Evolutionary conservation across 2,797 vertebrate genomes (phyloP).

Genomic region (Rachycentron canadum): DNA sequence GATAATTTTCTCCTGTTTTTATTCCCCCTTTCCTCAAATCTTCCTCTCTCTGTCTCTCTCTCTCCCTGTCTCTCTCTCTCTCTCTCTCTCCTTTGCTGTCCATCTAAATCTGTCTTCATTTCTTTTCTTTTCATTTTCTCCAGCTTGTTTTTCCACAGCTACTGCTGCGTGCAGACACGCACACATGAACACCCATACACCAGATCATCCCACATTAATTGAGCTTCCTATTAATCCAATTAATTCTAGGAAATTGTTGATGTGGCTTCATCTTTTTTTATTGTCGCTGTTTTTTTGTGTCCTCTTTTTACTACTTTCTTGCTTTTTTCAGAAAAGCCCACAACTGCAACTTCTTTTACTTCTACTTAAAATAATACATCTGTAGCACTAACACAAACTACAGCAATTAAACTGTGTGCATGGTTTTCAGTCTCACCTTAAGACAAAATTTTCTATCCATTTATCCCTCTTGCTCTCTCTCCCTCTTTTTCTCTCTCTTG

Average conservation of each 20-base stretch:
- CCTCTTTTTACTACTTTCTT: constrained; percentile 21
- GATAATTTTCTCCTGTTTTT: constrained; percentile 51
- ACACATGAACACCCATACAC: constrained; percentile 19
- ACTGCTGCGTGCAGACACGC: constrained; percentile 15
- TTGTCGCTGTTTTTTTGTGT: constrained; percentile 5
- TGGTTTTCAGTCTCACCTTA: background rate
- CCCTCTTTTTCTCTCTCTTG: constrained; percentile 21
- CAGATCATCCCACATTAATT: constrained; percentile 60
- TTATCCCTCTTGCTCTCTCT: constrained; percentile 3
- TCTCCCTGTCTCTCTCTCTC: too few relatives aligned
- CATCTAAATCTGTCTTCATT: constrained; percentile 28
- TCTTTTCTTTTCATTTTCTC: constrained; percentile 12
- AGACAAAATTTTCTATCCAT: constrained; percentile 39
- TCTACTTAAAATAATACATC: background rate
- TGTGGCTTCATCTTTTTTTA: constrained; percentile 35
- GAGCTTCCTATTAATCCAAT: constrained; percentile 67
- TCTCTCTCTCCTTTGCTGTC: constrained; percentile 13
- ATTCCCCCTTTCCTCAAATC: constrained; percentile 23
- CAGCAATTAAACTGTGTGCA: constrained; percentile 20
- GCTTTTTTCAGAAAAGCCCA: background rate
- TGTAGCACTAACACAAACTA: constrained; percentile 3
- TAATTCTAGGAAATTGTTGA: constrained; percentile 56
- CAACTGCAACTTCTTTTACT: background rate
- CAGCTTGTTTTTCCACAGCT: constrained; percentile 7
- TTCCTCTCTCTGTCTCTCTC: background rate